These are phyloP conservation scores for Puma concolor DNA, from an alignment of 2,113 vertebrate genomes.

Conservation along the genomic window DNA sequence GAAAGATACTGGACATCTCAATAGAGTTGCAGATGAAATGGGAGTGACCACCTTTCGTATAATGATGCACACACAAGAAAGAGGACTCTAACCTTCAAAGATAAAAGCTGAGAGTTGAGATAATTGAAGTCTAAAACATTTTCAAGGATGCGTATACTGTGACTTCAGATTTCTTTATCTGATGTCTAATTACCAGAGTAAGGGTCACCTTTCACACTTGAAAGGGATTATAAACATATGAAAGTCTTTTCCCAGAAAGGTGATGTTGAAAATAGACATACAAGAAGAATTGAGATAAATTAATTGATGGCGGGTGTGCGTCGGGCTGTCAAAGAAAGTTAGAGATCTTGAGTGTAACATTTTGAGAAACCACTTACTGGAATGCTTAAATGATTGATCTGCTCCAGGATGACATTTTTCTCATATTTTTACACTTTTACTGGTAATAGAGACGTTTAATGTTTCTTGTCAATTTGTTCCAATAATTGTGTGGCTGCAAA, in stretches of 20 bases:
- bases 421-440: conserved; percentile 54
- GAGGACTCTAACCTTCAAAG: conserved; percentile 29
- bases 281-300: conserved; percentile 57
- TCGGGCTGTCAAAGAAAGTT: conserved; percentile 60
- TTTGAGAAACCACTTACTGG: conserved; percentile 65
- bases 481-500: conserved; percentile 45
- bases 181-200: conserved; percentile 71
- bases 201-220: conserved; percentile 50
- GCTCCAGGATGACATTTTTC: conserved; percentile 24
- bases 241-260: conserved; percentile 71
- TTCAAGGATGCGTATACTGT: not conserved
- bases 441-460: conserved; percentile 65
- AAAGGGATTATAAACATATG: conserved; percentile 63
- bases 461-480: conserved; percentile 68
- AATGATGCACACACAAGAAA: not conserved
- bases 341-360: conserved; percentile 25
- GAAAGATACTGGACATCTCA: conserved; percentile 36
- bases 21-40: conserved; percentile 50
- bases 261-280: conserved; percentile 39
- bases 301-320: conserved; percentile 31
- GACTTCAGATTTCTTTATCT: conserved; percentile 61
- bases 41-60: conserved; percentile 28
- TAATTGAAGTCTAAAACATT: conserved; percentile 59
- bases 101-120: conserved; percentile 56
- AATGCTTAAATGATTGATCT: conserved; percentile 64